A percentile compares a stretch with the other conserved stretches of the same genome.
phyloP scores from a whole-genome alignment of 2,888 invertebrate species.

The Lasioglossum malachurum region DNA sequence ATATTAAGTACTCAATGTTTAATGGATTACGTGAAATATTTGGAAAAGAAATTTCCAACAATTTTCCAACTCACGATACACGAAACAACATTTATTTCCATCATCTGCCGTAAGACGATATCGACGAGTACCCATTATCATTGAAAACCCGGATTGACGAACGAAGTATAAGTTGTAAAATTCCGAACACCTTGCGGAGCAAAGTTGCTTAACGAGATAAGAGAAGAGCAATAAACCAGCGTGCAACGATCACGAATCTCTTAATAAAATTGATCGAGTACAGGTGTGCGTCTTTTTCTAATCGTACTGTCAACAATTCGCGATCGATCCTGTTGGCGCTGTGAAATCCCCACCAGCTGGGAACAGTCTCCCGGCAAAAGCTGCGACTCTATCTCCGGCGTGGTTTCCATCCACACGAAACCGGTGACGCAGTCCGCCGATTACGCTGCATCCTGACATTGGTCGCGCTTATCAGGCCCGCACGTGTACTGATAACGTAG shows the following conservation, averaged over 20 bases:
- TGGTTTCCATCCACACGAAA: conserved; percentile 32
- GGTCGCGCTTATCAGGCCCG: conserved; percentile 53
- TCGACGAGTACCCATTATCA: background rate
- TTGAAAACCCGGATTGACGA: background rate
- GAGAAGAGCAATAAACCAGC: no score
- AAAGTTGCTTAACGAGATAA: background rate
- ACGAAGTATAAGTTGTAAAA: background rate
- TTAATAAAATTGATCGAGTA: background rate
- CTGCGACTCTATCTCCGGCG: conserved; percentile 10
- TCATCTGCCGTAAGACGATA: background rate
- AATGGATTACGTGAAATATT: background rate
- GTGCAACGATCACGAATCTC: background rate
- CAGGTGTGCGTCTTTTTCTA: conserved; percentile 2
- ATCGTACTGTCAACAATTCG: conserved; percentile 39
- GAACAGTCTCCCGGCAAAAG: background rate
- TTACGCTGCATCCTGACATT: conserved; percentile 65
- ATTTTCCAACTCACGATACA: no score
- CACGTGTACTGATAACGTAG: conserved; percentile 63
- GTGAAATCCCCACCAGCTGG: conserved; percentile 1
- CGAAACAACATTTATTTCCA: no score
- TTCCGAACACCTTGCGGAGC: background rate
- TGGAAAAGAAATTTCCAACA: no score
- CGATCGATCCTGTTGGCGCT: conserved; percentile 30
- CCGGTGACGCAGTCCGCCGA: conserved; percentile 44
- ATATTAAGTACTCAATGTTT: background rate